phyloP scores from a whole-genome alignment of 2,888 invertebrate genomes.

The Smittia sp. region DNA sequence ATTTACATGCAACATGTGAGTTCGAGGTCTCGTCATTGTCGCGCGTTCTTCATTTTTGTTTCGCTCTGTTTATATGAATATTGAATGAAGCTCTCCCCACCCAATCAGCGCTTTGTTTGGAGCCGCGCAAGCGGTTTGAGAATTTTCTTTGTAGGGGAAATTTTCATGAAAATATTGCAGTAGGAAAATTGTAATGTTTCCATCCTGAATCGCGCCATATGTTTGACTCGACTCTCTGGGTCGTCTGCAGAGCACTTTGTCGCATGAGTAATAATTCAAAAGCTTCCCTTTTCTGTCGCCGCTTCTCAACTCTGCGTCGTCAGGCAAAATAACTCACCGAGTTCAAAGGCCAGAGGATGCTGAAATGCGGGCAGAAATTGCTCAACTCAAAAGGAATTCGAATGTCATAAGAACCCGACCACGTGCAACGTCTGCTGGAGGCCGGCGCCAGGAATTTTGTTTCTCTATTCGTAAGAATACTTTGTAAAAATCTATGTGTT shows the following conservation, averaged over 20 bases:
- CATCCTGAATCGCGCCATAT: not conserved
- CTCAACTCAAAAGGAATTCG: too few species aligned
- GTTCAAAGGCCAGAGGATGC: not conserved
- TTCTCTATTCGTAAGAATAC: too few species aligned
- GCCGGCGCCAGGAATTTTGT: too few species aligned
- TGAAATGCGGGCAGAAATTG: not conserved
- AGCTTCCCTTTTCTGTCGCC: slow-evolving; percentile 6
- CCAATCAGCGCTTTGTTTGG: not conserved
- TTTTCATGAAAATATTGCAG: slow-evolving; percentile 3
- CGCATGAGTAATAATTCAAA: not conserved
- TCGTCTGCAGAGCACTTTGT: slow-evolving; percentile 3
- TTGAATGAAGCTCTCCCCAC: not conserved
- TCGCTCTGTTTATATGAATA: not conserved
- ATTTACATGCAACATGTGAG: slow-evolving; percentile 22
- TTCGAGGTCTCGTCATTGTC: slow-evolving; percentile 2
- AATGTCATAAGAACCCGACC: too few species aligned
- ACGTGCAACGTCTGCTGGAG: too few species aligned
- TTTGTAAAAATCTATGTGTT: too few species aligned
- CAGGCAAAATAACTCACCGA: not conserved
- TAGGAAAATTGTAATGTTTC: not conserved
- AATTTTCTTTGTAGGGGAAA: not conserved
- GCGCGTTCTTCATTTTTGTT: not conserved
- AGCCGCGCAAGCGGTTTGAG: not conserved
- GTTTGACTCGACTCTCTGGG: not conserved
- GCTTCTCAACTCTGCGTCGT: not conserved